Percentiles rank a stretch among this genome's conserved stretches.
phyloP scores from a whole-genome alignment of 2,113 vertebrate species.

The Strigops habroptila region DNA sequence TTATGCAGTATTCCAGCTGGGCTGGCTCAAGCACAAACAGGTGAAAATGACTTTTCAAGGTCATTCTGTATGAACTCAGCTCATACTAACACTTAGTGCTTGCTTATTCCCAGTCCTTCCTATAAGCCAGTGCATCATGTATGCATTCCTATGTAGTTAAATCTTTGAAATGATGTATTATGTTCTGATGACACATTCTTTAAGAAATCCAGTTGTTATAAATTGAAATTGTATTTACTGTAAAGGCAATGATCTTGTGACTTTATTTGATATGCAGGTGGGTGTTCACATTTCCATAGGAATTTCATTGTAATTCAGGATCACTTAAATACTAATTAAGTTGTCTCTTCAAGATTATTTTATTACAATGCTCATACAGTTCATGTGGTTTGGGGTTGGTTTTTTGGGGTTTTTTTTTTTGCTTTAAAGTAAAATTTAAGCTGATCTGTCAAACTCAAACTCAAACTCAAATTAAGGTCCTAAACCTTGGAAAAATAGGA shows the following conservation, averaged over 20 bases:
- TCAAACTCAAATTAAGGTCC: background rate
- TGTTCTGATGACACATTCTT: constrained; percentile 10
- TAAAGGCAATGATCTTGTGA: constrained; percentile 46
- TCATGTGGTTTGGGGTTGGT: background rate
- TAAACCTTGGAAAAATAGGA: background rate
- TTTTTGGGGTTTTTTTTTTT: background rate
- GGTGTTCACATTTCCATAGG: constrained; percentile 50
- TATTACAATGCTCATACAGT: constrained; percentile 7
- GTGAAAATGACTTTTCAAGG: constrained; percentile 57
- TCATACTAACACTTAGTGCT: background rate
- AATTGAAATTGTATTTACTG: constrained; percentile 17
- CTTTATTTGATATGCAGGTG: constrained; percentile 56
- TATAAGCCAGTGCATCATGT: background rate
- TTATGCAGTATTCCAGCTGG: constrained; percentile 34
- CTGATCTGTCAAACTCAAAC: constrained; percentile 41
- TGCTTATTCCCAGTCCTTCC: background rate
- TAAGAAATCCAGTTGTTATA: constrained; percentile 16
- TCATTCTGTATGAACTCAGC: background rate
- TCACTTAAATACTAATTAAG: constrained; percentile 70
- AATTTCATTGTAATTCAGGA: constrained; percentile 64
- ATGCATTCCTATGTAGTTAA: background rate
- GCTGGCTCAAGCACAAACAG: constrained; percentile 25
- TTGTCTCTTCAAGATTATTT: constrained; percentile 68
- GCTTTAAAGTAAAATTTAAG: constrained; percentile 38
- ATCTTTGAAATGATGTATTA: constrained; percentile 16